A percentile compares a stretch with the other conserved stretches of the same genome.
These are phyloP conservation scores for Pteropus alecto DNA, from an alignment of 2,113 vertebrate genomes.

Conservation along the genomic window DNA sequence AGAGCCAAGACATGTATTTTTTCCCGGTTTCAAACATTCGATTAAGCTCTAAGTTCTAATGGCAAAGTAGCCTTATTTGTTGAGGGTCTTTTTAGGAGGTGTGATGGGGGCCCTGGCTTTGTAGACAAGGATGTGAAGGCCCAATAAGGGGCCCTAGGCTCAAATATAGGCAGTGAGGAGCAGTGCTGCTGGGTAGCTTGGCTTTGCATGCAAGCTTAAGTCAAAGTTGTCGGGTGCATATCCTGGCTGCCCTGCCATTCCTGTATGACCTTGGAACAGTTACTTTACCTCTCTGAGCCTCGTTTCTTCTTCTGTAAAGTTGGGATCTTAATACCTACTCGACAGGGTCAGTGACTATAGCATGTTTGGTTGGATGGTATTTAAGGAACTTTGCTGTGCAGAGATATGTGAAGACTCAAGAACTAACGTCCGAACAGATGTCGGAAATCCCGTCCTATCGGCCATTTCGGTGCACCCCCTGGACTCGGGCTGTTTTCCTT, in stretches of 20 bases:
- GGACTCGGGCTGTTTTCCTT: constrained; percentile 17
- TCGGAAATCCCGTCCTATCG: neutral
- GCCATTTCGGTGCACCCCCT: neutral
- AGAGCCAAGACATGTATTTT: neutral
- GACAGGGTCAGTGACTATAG: neutral
- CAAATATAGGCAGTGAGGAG: neutral
- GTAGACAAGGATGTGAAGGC: neutral
- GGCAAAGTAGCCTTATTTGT: neutral
- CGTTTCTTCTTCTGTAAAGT: neutral
- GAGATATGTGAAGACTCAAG: neutral
- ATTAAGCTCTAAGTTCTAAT: neutral
- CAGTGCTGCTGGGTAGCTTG: neutral
- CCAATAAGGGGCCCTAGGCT: neutral
- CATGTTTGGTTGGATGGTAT: neutral
- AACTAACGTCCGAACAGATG: neutral
- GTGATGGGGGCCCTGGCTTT: neutral
- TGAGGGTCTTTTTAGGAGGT: neutral
- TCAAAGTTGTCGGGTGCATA: neutral
- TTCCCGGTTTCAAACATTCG: neutral
- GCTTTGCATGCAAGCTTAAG: neutral
- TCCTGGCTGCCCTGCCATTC: neutral
- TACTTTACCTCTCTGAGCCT: neutral
- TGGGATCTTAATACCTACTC: neutral
- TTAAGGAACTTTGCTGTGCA: neutral
- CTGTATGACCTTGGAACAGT: neutral